A percentile compares a stretch with the other conserved stretches of the same genome.
Conservation (phyloP, 2,888 invertebrate species). For the Orthonychiurus folsomi region DNA sequence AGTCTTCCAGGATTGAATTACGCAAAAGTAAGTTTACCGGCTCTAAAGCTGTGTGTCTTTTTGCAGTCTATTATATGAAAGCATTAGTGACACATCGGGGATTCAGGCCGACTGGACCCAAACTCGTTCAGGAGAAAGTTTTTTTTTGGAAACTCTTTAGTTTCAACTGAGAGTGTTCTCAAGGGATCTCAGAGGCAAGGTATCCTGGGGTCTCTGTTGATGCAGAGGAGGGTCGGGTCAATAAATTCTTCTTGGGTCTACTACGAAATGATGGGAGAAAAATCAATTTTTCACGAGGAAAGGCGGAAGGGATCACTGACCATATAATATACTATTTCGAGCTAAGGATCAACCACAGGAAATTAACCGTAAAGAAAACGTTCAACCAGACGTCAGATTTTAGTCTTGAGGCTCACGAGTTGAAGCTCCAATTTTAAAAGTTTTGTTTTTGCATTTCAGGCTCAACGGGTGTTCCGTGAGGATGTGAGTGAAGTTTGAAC, state of each 20-base stretch:
- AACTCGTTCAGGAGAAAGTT: neutral
- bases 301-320: neutral
- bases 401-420: too few species aligned
- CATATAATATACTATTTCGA: neutral
- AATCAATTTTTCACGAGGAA: neutral
- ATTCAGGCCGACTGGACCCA: neutral
- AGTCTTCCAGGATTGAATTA: constrained; percentile 59
- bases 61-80: too few species aligned
- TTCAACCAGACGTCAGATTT: too few species aligned
- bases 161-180: neutral
- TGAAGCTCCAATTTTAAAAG: constrained; percentile 2
- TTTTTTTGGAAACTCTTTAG: neutral
- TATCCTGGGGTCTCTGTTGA: too few species aligned
- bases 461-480: constrained; percentile 66
- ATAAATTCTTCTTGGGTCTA: neutral
- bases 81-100: neutral
- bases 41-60: too few species aligned
- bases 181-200: neutral
- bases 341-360: too few species aligned
- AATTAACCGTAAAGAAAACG: neutral
- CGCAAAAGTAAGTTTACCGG: constrained; percentile 48
- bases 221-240: neutral
- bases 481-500: too few species aligned
- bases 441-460: constrained; percentile 39
- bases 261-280: neutral